A percentile compares a stretch with the other conserved stretches of the same genome.
These are phyloP conservation scores for Electrophaes corylata DNA, from an alignment of 2,888 invertebrate species.

Conservation along the genomic window DNA sequence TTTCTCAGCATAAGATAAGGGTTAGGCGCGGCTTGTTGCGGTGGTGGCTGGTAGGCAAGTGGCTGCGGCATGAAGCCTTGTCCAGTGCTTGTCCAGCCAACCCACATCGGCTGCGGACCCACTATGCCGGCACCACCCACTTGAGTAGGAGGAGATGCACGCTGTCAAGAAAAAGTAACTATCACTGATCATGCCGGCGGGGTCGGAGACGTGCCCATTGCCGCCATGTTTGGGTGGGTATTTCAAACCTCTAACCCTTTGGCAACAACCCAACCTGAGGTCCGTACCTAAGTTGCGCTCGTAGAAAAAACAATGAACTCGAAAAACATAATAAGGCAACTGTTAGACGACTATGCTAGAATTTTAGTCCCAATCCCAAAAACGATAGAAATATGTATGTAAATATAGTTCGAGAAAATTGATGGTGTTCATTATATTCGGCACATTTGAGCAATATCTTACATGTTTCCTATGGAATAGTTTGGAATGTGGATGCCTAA, in stretches of 20 bases:
- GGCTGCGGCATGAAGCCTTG: constrained; percentile 51
- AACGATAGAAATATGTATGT: too few relatives aligned
- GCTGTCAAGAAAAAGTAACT: constrained; percentile 43
- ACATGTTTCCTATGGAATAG: constrained; percentile 68
- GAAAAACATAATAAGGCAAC: too few relatives aligned
- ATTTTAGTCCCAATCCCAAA: too few relatives aligned
- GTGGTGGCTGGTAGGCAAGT: constrained; percentile 38
- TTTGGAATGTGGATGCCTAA: constrained; percentile 64
- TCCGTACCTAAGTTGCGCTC: too few relatives aligned
- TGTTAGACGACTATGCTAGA: too few relatives aligned
- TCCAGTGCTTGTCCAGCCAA: constrained; percentile 61
- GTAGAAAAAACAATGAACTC: too few relatives aligned
- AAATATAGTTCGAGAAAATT: too few relatives aligned
- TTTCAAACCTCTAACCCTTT: too few relatives aligned
- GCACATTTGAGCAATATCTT: constrained; percentile 19
- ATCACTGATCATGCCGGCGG: background rate
- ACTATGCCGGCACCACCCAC: constrained; percentile 31
- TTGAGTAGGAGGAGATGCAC: constrained; percentile 54
- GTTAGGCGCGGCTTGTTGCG: constrained; percentile 48
- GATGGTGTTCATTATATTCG: too few relatives aligned
- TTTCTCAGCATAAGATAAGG: constrained; percentile 63
- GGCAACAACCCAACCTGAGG: too few relatives aligned
- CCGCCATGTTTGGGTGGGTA: too few relatives aligned
- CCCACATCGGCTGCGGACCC: constrained; percentile 58
- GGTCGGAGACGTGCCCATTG: too few relatives aligned